Evolutionary conservation across 1,140 invertebrate species (phyloP), one percentile per base, ranked within the genome.

Genomic region (Oryctes rhinoceros): DNA sequence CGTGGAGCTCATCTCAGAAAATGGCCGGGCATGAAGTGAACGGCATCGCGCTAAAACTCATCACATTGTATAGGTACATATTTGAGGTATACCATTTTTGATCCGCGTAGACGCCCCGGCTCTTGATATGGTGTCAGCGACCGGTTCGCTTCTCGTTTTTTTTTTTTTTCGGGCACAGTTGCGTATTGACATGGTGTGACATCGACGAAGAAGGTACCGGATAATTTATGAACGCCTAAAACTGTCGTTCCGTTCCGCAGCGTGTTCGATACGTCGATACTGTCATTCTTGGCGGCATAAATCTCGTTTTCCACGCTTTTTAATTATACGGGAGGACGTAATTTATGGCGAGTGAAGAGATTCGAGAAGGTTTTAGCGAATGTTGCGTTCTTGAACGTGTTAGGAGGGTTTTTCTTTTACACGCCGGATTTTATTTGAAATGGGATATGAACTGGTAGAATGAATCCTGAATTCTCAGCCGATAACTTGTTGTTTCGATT

Each of bases 161-260:
- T 59, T 15, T 15, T 59, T n/a, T 59, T 59, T 18, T 59, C 53
- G 39, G 39, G 39, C 39, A 44, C 53, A n/a, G 15, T 18, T 18
- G 53, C 18, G 53, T 59, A 59, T 59, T 59, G 53, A 59, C 53
- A 18, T 18, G n/a, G n/a, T 18, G 53, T 59, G 53, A 59, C 53
- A 59, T 59, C 18, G 53, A 18, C 53, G 53, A n/a, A 59, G 18
- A 59, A 59, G 18, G 53, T 59, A 59, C n/a, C 15, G 53, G 53
- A 59, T 59, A 59, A 59, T 59, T 59, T 59, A 59, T 59, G 53
- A 59, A 59, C 15, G 53, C 53, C 53, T 59, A 59, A 59, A 59
- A 59, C 53, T 18, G 18, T 59, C 53, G n/a, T 18, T 18, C 18
- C 53, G 53, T 59, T n/a, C 53, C 15, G 53, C 3, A 59, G 18